A percentile compares a stretch with the other conserved stretches of the same genome.
Evolutionary conservation across 2,797 vertebrate genomes (phyloP).

Genomic region (Megaceryle alcyon): DNA sequence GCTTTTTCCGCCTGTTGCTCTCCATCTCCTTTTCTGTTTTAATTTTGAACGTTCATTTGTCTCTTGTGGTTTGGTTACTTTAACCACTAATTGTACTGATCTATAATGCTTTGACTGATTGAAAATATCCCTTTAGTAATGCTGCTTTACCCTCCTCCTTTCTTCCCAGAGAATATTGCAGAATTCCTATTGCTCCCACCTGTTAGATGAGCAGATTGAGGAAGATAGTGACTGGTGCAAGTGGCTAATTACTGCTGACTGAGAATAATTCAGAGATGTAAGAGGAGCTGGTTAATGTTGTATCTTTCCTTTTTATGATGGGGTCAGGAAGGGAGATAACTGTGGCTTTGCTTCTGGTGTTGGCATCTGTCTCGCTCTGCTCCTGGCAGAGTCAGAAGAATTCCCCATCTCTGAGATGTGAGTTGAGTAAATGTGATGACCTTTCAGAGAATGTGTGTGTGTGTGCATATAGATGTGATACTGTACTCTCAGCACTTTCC

Average conservation of each 20-base stretch:
- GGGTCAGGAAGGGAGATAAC: background rate
- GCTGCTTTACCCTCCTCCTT: background rate
- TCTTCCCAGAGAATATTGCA: background rate
- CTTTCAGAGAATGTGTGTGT: background rate
- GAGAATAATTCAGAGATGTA: background rate
- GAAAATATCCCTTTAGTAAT: background rate
- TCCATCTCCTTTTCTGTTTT: background rate
- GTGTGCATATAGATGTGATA: background rate
- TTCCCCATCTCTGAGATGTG: background rate
- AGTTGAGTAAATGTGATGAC: slow-evolving; percentile 24
- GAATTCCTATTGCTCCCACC: background rate
- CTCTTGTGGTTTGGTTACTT: background rate
- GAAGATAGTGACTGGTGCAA: background rate
- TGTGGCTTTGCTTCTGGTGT: background rate
- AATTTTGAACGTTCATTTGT: background rate
- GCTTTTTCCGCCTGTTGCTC: background rate
- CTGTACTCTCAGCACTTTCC: background rate
- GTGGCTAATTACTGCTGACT: rapidly evolving
- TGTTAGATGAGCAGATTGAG: background rate
- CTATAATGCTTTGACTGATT: background rate
- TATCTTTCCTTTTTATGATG: background rate
- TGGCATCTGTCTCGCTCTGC: background rate
- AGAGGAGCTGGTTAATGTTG: background rate
- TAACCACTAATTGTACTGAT: background rate
- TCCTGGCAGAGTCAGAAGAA: slow-evolving; percentile 21